These are phyloP conservation scores for Leptoclinus maculatus DNA, from an alignment of 2,797 vertebrate genomes.

Conservation along the genomic window DNA sequence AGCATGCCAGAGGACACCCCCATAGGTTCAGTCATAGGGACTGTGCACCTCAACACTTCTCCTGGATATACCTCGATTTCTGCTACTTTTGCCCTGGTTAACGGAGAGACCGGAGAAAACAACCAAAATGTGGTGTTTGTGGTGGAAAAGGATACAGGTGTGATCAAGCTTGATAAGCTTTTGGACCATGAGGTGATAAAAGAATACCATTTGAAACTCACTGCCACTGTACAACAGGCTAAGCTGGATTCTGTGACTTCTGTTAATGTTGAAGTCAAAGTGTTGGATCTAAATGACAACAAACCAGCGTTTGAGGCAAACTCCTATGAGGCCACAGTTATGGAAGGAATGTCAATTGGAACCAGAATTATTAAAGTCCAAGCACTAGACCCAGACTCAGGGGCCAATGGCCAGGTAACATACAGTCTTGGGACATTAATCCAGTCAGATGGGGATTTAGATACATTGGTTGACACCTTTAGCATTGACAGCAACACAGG, in stretches of 20 bases:
- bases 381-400: constrained; percentile 90
- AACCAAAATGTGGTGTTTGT: constrained; percentile 91
- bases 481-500: constrained; percentile 93
- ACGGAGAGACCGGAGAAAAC: constrained; percentile 90
- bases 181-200: constrained; percentile 90
- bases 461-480: constrained; percentile 85
- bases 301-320: constrained; percentile 92
- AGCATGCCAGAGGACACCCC: constrained; percentile 89
- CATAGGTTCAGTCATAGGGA: constrained; percentile 90
- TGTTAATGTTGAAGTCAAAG: constrained; percentile 92
- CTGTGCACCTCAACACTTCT: constrained; percentile 82
- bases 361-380: constrained; percentile 92
- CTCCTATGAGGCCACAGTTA: constrained; percentile 90
- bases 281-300: constrained; percentile 96
- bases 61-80: constrained; percentile 73
- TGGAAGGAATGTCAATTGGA: constrained; percentile 93
- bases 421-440: constrained; percentile 87
- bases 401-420: constrained; percentile 94
- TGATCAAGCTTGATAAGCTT: constrained; percentile 93
- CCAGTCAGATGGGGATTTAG: constrained; percentile 76
- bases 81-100: constrained; percentile 86
- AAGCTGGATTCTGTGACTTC: constrained; percentile 89
- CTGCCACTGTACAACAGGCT: constrained; percentile 87
- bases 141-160: constrained; percentile 91
- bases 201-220: constrained; percentile 91